phyloP scores from a whole-genome alignment of 2,888 invertebrate genomes.

The Coenonympha arcania region DNA sequence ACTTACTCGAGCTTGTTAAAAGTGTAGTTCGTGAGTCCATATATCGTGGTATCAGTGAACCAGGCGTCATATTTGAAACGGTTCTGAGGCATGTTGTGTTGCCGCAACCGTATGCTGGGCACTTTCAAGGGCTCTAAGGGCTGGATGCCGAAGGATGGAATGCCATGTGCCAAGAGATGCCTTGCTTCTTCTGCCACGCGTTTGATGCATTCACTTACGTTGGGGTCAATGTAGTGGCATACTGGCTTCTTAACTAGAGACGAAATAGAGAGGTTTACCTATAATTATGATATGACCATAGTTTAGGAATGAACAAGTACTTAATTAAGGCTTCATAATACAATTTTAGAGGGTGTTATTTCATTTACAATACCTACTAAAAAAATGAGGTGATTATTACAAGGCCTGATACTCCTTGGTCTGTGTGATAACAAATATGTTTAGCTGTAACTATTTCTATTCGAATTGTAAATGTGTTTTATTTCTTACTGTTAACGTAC shows the following conservation, averaged over 20 bases:
- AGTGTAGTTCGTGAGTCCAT: slow-evolving; percentile 67
- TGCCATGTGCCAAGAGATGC: slow-evolving; percentile 68
- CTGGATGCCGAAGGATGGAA: slow-evolving; percentile 75
- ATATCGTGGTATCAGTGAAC: slow-evolving; percentile 61
- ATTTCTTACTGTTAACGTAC: too few species aligned
- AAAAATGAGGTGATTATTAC: too few species aligned
- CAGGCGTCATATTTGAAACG: slow-evolving; percentile 72
- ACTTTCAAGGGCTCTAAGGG: slow-evolving; percentile 74
- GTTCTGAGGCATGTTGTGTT: slow-evolving; percentile 63
- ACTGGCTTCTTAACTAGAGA: slow-evolving; percentile 40
- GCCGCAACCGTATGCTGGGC: slow-evolving; percentile 74
- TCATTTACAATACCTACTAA: too few species aligned
- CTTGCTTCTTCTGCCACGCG: slow-evolving; percentile 70
- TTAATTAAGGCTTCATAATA: too few species aligned
- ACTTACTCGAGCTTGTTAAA: slow-evolving; percentile 71
- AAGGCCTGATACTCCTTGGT: too few species aligned
- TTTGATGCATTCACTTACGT: slow-evolving; percentile 72
- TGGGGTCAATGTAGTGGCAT: slow-evolving; percentile 74
- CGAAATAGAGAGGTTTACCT: background rate
- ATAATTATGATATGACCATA: background rate
- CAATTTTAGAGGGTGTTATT: too few species aligned
- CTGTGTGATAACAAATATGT: too few species aligned
- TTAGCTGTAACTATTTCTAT: too few species aligned
- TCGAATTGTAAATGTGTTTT: too few species aligned
- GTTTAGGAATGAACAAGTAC: too few species aligned